Base-by-base conservation (phyloP, 2,797 vertebrate genomes). In the Pterois miles region DNA sequence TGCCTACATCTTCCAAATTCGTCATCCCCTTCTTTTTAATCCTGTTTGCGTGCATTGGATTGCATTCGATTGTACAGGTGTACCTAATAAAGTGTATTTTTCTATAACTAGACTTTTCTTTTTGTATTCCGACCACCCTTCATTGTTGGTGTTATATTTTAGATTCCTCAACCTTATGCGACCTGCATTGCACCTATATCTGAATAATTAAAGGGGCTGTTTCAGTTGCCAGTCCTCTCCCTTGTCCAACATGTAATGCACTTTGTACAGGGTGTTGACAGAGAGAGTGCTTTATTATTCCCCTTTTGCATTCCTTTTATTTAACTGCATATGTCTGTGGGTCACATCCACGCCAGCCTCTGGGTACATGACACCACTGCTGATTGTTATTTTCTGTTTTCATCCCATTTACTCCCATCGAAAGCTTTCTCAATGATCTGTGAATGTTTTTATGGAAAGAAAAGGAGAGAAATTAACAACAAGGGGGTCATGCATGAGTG, bases 181-280 rank as follows among this genome's bases (percentile, higher is more conserved):
- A 7, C 59, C 65, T 80, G 77, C 78, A 12, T 54, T 81, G 74
- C 88, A 82, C 75, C 72, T 67, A 59, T 69, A 34, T 76, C 79
- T 95, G 85, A 95, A 95, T 95, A 85, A 95, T 95, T 94, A 76
- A 95, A 82, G 84, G 60, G 76, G 56, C 69, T 75, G 87, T 91
- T 90, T 91, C 80, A 89, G 85, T 83, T 90, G 86, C 85, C 60
- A 63, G 74, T 67, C 80, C 74, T 84, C 88, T 84, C 78, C 83
- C 82, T 77, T 76, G 66, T 89, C 58, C 78, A 67, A 64, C 77
- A 58, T 86, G 76, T 83, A 87, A 88, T 84, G 72, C 73, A 84
- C 76, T 88, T 89, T 90, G 65, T 63, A 56, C 81, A 71, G 54
- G 46, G 29, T 79, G 69, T 81, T 83, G 84, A 89, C 57, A 69